Base-by-base conservation (phyloP, 2,797 vertebrate genomes). In the Knipowitschia caucasica region DNA sequence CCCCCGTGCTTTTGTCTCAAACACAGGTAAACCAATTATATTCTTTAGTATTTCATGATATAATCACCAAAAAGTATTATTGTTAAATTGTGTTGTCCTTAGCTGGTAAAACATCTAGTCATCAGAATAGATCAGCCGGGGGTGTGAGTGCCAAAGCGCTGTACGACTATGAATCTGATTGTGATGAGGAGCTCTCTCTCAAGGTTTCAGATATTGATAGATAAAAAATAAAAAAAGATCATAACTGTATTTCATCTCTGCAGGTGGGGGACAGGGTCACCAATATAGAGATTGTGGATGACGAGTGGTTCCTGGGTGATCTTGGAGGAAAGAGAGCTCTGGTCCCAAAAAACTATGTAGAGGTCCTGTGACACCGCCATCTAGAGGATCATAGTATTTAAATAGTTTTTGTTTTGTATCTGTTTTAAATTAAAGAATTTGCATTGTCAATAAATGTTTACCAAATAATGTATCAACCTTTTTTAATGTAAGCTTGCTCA, bases 261-360 rank as follows among this genome's bases (percentile, higher is more conserved):
- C 89, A 98, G 95, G 88, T 76, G 38, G 94, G 94, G 20, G 95
- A 95, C 45, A 56, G 87, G 12, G 71, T 98, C 67, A 89, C 87
- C 51, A 87, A 87, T 56, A 68, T 96, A 75, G 92, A 93, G 85
- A 64, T 88, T 3, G 43, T 94, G 4, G 92, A 94, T 17, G 73
- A 92, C 0, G 95, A 95, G 63, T 98, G 95, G 95, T 90, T 94
- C 89, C 83, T 89, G 25, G 95, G 93, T 55, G 91, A 94, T 17
- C 69, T 93, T 36, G 79, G 81, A 62, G 94, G 93, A 4, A 92
- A 77, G 63, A 84, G 84, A 40, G 95, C 92, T 33, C 80, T 97
- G 55, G 94, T 95, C 66, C 95, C 95, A 39, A 94, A 89, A 82
- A 95, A 89, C 83, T 96, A 93, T 23, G 73, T 97, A 25, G 85